Conservation (phyloP, 2,797 vertebrate species). For the Mormyrus proboscirostris region DNA sequence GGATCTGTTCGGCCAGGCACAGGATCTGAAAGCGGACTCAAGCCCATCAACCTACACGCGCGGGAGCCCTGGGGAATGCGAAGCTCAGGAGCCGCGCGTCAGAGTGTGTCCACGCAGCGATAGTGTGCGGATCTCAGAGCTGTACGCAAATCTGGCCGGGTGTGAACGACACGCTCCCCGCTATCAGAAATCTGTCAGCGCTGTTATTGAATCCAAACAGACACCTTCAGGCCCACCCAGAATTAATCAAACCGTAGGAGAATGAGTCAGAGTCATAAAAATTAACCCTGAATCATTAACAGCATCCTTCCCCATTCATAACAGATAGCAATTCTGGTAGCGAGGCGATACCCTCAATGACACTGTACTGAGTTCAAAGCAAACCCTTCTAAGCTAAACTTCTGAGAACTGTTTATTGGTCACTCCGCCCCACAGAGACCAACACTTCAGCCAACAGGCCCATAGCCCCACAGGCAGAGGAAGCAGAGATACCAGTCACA, state of each 20-base stretch:
- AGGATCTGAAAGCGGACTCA: slow-evolving; percentile 65
- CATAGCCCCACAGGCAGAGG: background rate
- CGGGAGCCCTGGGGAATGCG: background rate
- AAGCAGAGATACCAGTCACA: background rate
- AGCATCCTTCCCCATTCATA: background rate
- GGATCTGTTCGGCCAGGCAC: slow-evolving; percentile 91
- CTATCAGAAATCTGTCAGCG: background rate
- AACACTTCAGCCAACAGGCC: background rate
- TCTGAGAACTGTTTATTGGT: background rate
- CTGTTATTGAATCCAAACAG: background rate
- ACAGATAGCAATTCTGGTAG: background rate
- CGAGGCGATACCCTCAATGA: background rate
- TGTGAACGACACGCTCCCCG: background rate
- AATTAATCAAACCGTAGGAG: background rate
- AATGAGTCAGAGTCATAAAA: background rate
- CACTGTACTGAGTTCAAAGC: background rate
- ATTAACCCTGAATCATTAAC: background rate
- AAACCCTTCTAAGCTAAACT: background rate
- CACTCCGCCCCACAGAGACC: background rate
- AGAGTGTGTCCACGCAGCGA: background rate
- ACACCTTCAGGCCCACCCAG: background rate
- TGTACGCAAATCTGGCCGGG: background rate
- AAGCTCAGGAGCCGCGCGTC: no score
- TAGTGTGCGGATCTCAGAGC: background rate
- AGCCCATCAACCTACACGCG: background rate